Base-by-base conservation (phyloP, 2,888 invertebrate species). In the Drosophila borealis region DNA sequence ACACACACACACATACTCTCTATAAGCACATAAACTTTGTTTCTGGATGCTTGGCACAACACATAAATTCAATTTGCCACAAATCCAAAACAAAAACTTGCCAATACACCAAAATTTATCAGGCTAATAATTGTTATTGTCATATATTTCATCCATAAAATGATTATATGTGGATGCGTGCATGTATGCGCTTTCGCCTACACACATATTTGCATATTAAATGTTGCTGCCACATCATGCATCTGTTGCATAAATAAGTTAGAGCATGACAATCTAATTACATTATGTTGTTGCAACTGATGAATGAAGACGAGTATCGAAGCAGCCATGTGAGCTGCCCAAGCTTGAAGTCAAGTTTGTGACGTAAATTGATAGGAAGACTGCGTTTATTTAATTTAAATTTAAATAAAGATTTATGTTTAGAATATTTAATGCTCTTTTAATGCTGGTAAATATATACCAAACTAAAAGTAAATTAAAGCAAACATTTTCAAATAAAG, bases 61-160 rank as follows among this genome's bases (percentile, higher is more conserved):
- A 74, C 60, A 70, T 25, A 77, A 80, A 80, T 83, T 77, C 72
- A 83, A 86, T 81, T 81, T 82, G 64, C 63, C 57, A 39, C 59
- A 61, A 57, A 54, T 53, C 50, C 41, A 33, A 13, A 45, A 44
- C 57, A 60, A 45, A 59, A 55, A 48, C 45, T 39, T 57, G 67
- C 36, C 51, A 29, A 37, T 36, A 57, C 59, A 51, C 45, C 57
- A 69, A 61, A 72, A 57, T 66, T 57, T n/a, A 74, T 53, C 62
- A 49, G 19, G 74, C 74, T 46, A 66, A 76, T 76, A 78, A 76
- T 71, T 71, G 67, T 67, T 53, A 21, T 51, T 72, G 78, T 55
- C 70, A 67, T 45, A 39, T 19, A 25, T 34, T 19, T 39, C 14
- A 25, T 8, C 17, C 61, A 63, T 49, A n/a, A 41, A 63, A 53